phyloP scores from a whole-genome alignment of 1,140 invertebrate genomes.

The Pogonognathellus flavescens region DNA sequence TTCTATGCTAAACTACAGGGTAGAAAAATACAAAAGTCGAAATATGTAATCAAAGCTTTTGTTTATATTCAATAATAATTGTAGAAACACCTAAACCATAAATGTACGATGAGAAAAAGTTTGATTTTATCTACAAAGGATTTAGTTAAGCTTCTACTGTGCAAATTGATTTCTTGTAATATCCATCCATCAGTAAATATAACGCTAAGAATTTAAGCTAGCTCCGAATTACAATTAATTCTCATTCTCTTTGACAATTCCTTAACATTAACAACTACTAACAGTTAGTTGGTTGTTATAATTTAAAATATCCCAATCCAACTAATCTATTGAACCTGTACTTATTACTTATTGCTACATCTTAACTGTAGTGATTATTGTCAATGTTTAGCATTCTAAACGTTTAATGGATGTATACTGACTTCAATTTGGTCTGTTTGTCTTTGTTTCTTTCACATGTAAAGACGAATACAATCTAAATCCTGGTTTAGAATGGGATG shows the following conservation, averaged over 20 bases:
- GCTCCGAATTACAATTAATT: neutral
- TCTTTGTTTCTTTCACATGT: slow-evolving; percentile 81
- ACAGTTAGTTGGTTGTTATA: no score
- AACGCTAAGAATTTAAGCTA: neutral
- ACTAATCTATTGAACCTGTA: neutral
- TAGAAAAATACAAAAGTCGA: no score
- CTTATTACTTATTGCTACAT: no score
- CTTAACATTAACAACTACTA: neutral
- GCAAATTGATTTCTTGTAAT: neutral
- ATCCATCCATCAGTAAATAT: neutral
- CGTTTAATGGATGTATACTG: slow-evolving; percentile 22
- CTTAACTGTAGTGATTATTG: neutral
- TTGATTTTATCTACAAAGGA: neutral
- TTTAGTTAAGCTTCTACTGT: neutral
- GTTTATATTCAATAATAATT: no score
- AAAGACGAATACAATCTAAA: slow-evolving; percentile 98
- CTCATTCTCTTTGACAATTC: neutral
- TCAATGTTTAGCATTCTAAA: slow-evolving; percentile 11
- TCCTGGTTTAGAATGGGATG: slow-evolving; percentile 99
- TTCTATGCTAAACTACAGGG: no score
- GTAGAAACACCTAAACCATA: neutral
- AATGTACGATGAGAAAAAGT: neutral
- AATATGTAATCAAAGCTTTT: no score
- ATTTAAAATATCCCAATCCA: slow-evolving; percentile 1
- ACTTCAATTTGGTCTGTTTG: slow-evolving; percentile 55